Base-by-base conservation (phyloP, 2,888 invertebrate genomes). In the Didymodactylos carnosus region DNA sequence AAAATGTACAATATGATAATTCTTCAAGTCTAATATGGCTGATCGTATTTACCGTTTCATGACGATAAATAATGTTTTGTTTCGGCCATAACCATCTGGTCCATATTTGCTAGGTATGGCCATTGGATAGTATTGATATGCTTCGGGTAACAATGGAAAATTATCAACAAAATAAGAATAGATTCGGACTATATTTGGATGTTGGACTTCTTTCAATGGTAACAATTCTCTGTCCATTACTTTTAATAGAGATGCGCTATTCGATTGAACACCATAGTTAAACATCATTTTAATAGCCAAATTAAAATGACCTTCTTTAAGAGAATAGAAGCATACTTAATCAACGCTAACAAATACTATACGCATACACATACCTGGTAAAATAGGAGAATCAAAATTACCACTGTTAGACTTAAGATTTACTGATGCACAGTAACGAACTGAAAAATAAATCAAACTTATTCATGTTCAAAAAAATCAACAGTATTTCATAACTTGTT, bases 261-360 rank as follows among this genome's bases (percentile, higher is more conserved):
- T 90, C 23, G 90, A 90, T 80, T 90, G 90, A 6, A 89, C 88
- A 78, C 90, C 89, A 80, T 91, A 92, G 82, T 92, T 92, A 79
- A 91, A 92, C 89, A 92, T 90, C 88, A 92, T 90, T 84, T 92
- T 92, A 25, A 92, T 84, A 8, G 92, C 92, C 77, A 91, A 78
- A 19, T 84, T 80, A 76, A 76, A 80, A 8, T 77, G 76, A 23
- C 53, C 23, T 25, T 7, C 69, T 72, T 39, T 7, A 39, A 27
- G 10, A n/a, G n/a, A 16, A 43, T n/a, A 49, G 11, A 49, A 49
- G 25, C 23, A 49, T 3, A 49, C 1, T 23, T 3, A 10, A 49
- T 23, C 25, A 49, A 25, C 11, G 6, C 1, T 23, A 8, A 14
- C 7, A 8, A 35, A 35, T 29, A 16, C n/a, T 35, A 2, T 1